Base-by-base conservation (phyloP, 2,888 invertebrate genomes). In the Agrypnus murinus region DNA sequence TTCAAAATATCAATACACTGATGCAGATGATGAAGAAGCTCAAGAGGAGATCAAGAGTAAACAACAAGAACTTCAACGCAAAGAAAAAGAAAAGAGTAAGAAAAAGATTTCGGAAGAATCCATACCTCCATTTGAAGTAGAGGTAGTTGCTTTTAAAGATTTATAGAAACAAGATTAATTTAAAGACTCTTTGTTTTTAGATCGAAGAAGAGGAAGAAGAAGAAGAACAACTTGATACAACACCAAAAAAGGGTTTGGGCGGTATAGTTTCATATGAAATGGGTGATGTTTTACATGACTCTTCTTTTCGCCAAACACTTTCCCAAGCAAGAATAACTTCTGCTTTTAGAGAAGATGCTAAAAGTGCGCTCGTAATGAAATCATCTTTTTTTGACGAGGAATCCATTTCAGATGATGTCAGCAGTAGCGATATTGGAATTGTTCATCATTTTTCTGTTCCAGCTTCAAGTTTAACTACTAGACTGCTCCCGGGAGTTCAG, bases 1-100 rank as follows among this genome's bases (percentile, higher is more conserved):
- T 85, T 97, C 97, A 12, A 97, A 97, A 81, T 98, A 98, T 83
- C 96, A 95, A 0, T 82, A 81, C 58, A 92, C 91, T 8, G 97
- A 97, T 75, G 95, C 95, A 0, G 96, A 96, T 73, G 97, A 97
- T 68, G 95, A 95, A 2, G 73, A 71, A 17, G 7, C 5, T 36
- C 3, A 5, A 15, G 0, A 17, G 9, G 4, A 40, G 19, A 17
- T 36, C 19, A 63, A 38, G 10, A 2, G 15, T 8, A 40, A 43
- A 36, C 40, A 58, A 36, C 12, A 45, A 45, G 43, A 46, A 25
- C 17, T 5, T 6, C 34, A 55, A 38, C 55, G 9, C 1, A 55
- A 55, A 38, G 55, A 55, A 55, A 5, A 17, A 7, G 36, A 31
- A n/a, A 64, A 48, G 67, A 48, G n/a, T n/a, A n/a, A n/a, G n/a